phyloP scores from a whole-genome alignment of 37 sponge, comb jelly and placozoan species.

The Halichondria panicea region DNA sequence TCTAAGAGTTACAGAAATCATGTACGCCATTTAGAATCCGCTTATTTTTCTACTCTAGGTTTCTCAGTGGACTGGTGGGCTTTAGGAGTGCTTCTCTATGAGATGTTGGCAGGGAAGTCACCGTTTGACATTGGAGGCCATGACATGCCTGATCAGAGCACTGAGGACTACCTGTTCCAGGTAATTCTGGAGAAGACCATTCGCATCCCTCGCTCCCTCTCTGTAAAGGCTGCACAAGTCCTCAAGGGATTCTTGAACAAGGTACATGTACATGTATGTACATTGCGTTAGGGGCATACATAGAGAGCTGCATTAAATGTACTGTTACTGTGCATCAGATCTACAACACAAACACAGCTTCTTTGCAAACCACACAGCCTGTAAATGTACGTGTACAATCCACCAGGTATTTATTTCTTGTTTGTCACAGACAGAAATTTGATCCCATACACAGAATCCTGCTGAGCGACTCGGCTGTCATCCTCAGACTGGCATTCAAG shows the following conservation, averaged over 20 bases:
- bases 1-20: too few relatives aligned
- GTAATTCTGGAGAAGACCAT: slow-evolving; percentile 96
- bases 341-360: too few relatives aligned
- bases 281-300: too few relatives aligned
- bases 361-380: too few relatives aligned
- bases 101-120: slow-evolving; percentile 95
- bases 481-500: slow-evolving; percentile 84
- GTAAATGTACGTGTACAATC: not conserved
- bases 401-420: not conserved
- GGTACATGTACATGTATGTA: slow-evolving; percentile 19
- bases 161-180: slow-evolving; percentile 97
- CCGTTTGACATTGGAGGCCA: slow-evolving; percentile 92
- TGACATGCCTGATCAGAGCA: slow-evolving; percentile 91
- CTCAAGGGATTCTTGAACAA: slow-evolving; percentile 86
- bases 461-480: slow-evolving; percentile 90
- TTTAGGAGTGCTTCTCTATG: slow-evolving; percentile 93
- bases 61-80: slow-evolving; percentile 99
- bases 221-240: slow-evolving; percentile 88
- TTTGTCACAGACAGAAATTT: not conserved
- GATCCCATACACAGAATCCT: slow-evolving; percentile 78
- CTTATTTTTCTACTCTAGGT: slow-evolving; percentile 24
- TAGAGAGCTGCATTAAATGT: not conserved
- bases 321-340: not conserved
- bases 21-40: not conserved
- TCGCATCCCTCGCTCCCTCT: slow-evolving; percentile 90